Conservation (phyloP, 2,797 vertebrate genomes). For the Emydoidea blandingii region DNA sequence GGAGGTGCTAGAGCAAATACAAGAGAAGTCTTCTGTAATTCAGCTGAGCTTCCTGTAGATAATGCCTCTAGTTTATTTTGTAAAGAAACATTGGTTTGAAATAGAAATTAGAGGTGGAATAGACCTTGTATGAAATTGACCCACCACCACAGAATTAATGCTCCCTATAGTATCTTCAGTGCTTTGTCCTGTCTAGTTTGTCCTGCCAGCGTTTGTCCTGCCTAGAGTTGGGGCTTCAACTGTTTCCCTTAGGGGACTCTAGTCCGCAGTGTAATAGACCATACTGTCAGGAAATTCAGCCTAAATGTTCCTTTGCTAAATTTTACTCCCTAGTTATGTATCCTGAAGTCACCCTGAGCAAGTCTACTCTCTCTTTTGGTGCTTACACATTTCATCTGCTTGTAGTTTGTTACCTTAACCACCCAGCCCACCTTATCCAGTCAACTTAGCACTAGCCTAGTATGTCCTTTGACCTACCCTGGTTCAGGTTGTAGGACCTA, state of each 20-base stretch:
- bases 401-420: conserved; percentile 11
- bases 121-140: accelerated
- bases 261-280: neutral
- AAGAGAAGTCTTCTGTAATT: neutral
- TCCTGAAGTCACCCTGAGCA: neutral
- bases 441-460: accelerated
- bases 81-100: neutral
- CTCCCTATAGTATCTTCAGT: neutral
- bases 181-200: neutral
- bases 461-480: neutral
- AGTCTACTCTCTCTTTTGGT: neutral
- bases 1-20: neutral
- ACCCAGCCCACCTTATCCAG: neutral
- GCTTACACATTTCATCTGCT: neutral
- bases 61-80: neutral
- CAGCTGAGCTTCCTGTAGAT: neutral
- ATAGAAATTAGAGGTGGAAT: neutral
- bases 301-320: neutral
- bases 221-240: neutral
- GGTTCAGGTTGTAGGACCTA: conserved; percentile 1
- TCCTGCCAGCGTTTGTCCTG: neutral
- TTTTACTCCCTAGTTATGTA: neutral
- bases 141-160: neutral
- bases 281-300: neutral
- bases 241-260: neutral